Percentiles rank a stretch among this genome's conserved stretches.
Conservation (phyloP, 2,888 invertebrate genomes). For the Parochlus steinenii region DNA sequence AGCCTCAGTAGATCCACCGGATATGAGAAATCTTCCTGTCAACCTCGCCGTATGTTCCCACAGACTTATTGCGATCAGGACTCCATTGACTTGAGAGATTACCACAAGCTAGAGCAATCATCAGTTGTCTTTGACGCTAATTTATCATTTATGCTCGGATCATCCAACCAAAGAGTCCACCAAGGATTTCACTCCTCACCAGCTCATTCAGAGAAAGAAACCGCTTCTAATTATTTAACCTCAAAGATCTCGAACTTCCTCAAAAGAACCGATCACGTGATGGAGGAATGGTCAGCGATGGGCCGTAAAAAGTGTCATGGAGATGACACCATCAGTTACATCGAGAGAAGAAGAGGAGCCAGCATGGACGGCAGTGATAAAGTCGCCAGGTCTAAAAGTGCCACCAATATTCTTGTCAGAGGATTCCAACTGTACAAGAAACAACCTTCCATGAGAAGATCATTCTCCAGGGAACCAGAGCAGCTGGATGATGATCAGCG, state of each 20-base stretch:
- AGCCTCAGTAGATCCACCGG: conserved; percentile 14
- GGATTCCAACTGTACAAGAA: conserved; percentile 51
- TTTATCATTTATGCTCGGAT: conserved; percentile 59
- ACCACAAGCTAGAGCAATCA: conserved; percentile 49
- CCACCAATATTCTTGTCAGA: conserved; percentile 68
- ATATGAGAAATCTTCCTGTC: conserved; percentile 18
- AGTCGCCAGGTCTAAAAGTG: conserved; percentile 50
- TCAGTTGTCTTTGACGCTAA: conserved; percentile 72
- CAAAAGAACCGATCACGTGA: conserved; percentile 68
- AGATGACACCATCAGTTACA: conserved; percentile 27
- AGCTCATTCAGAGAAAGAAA: conserved; percentile 57
- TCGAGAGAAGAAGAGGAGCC: conserved; percentile 27
- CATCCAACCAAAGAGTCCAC: conserved; percentile 49
- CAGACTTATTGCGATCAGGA: conserved; percentile 36
- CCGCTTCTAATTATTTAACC: conserved; percentile 58
- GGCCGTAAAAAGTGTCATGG: conserved; percentile 42
- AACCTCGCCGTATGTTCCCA: conserved; percentile 50
- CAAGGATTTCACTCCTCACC: conserved; percentile 54
- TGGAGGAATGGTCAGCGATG: conserved; percentile 68
- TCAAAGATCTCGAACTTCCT: conserved; percentile 66
- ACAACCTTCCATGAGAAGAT: conserved; percentile 27
- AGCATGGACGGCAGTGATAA: conserved; percentile 22
- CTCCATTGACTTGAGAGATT: conserved; percentile 38
- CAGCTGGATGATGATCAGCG: conserved; percentile 6
- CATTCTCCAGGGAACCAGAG: conserved; percentile 18